Conservation (phyloP, 2,113 vertebrate genomes). For the Sigmodon hispidus region DNA sequence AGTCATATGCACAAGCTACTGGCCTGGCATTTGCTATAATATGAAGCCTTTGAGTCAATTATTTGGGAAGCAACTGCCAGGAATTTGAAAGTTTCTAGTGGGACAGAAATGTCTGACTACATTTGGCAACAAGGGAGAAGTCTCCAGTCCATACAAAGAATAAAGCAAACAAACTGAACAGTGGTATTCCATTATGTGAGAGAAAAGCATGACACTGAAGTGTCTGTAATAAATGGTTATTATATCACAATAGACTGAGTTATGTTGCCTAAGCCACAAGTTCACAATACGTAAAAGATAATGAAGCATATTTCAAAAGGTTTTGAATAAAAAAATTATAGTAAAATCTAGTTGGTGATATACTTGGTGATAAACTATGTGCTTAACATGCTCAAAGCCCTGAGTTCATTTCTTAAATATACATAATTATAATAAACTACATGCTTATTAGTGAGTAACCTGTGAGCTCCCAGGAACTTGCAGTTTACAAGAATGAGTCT, state of each 20-base stretch:
- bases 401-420: neutral
- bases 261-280: constrained; percentile 31
- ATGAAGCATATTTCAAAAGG: neutral
- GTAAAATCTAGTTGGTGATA: neutral
- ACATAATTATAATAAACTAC: neutral
- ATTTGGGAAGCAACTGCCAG: too few species aligned
- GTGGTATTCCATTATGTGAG: neutral
- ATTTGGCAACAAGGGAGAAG: neutral
- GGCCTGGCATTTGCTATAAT: too few species aligned
- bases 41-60: too few species aligned
- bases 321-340: neutral
- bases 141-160: constrained; percentile 33
- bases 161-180: neutral
- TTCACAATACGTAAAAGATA: constrained; percentile 5
- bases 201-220: neutral
- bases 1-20: too few species aligned
- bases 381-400: neutral
- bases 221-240: neutral
- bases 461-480: neutral
- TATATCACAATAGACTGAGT: neutral
- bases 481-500: constrained; percentile 16
- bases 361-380: neutral
- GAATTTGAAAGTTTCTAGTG: too few species aligned
- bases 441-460: neutral
- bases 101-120: too few species aligned